Base-by-base conservation (phyloP, 1,140 invertebrate genomes). In the Plectrocnemia conspersa region DNA sequence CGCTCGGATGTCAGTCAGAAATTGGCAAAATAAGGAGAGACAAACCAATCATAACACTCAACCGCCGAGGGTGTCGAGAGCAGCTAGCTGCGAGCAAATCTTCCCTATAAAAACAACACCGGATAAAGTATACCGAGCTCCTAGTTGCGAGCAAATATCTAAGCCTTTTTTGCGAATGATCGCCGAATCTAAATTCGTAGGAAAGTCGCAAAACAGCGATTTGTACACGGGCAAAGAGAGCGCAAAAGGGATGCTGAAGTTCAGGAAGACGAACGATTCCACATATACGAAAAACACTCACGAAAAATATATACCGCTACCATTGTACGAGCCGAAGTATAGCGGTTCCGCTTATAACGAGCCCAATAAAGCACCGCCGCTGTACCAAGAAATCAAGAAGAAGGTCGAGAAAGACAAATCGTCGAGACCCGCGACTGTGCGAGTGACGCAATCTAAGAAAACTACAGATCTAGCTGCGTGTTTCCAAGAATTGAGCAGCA, bases 21-120 rank as follows among this genome's bases (percentile, higher is more conserved):
- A 75, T 60, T 74, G 72, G 73, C 71, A 74, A 62, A 70, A 64
- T 57, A 66, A 68, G 22, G 73, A 74, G 41, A 68, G 71, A 1
- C 45, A 64, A 29, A 59, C 59, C 4, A 22, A 23, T 32, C 69
- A 75, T 56, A 48, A 57, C 27, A 64, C 66, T 0, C 65, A 69
- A 49, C 56, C 58, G 9, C 50, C 58, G 1, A 21, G 56, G 15
- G 65, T 66, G 11, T 58, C 68, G 0, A 77, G 78, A 56, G 75
- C 77, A 2, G 77, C 73, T n/a, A 76, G 74, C 56, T 77, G 75
- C 45, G 72, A 75, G 41, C 69, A 74, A 42, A 64, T 73, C 2
- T 74, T 70, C 47, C 69, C 68, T 10, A 66, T 71, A 36, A 61
- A 61, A 25, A 67, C 70, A 24, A 67, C 67, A 15, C 72, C 71